Evolutionary conservation across 2,797 vertebrate species (phyloP).

Genomic region (Gymnothorax javanicus): DNA sequence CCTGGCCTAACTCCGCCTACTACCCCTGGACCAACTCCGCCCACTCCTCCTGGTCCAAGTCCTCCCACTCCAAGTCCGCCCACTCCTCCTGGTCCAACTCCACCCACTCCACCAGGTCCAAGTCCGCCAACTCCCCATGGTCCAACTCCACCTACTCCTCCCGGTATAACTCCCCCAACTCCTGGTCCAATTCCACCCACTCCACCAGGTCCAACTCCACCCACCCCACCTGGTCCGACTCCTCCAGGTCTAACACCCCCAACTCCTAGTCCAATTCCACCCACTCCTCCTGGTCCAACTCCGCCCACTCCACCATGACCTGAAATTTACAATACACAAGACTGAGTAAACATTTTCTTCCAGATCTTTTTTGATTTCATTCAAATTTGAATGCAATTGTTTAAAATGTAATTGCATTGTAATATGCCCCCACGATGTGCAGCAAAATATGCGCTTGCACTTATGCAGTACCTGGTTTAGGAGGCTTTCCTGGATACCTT

Average conservation of each 20-base stretch:
- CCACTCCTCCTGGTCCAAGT: not conserved
- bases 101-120: constrained; percentile 27
- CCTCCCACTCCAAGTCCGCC: not conserved
- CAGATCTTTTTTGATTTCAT: too few species aligned
- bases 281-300: constrained; percentile 45
- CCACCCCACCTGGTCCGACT: constrained; percentile 36
- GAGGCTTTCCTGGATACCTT: constrained; percentile 55
- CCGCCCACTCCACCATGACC: constrained; percentile 31
- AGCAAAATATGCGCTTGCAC: not conserved
- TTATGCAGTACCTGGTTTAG: constrained; percentile 52
- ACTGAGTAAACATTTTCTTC: too few species aligned
- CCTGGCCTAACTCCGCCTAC: constrained; percentile 36
- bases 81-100: not conserved
- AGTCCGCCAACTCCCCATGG: constrained; percentile 36
- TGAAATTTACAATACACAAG: too few species aligned
- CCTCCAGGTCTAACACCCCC: constrained; percentile 45
- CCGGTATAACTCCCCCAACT: too few species aligned
- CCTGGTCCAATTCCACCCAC: constrained; percentile 37
- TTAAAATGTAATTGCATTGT: not conserved
- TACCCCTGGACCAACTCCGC: not conserved
- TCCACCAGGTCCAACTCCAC: constrained; percentile 46
- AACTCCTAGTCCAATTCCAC: constrained; percentile 43
- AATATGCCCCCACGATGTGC: constrained; percentile 28
- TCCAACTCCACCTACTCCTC: constrained; percentile 42
- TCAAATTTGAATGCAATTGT: too few species aligned